Evolutionary conservation across 1,140 invertebrate genomes (phyloP), one percentile per base, ranked within the genome.

Genomic region (Ceratosolen fusciceps): DNA sequence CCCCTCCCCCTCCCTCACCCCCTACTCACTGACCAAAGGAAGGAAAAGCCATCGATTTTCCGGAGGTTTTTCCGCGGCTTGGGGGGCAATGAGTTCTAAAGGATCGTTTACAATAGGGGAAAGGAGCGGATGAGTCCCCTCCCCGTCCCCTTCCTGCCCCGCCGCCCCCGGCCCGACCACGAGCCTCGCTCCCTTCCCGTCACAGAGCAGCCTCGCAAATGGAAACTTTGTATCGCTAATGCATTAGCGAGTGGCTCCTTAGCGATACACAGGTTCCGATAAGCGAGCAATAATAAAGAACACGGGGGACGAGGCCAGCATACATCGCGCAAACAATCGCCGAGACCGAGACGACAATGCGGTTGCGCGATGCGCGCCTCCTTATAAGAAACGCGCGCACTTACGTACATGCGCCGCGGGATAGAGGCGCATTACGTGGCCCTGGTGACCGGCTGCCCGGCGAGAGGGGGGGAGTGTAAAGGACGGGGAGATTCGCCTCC

Each of bases 381-480:
- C 70, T 72, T 52, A 52, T 72, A 72, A 54, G 43, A 72, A 54
- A 21, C 19, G 43, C 43, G 67, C 24, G n/a, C 21, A 60, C 58
- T 60, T 19, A 52, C 67, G 37, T 67, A 67, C 62, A 2, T 37
- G 21, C 31, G 10, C 62, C 19, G 12, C 24, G 62, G 19, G 67
- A 49, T 49, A 39, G 39, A 24, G 8, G 19, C 7, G 26, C 47
- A 54, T 72, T 54, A 29, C 21, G n/a, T 29, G 12, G 34, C 10
- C 39, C n/a, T n/a, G n/a, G n/a, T n/a, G n/a, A n/a, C 43, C 16
- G 8, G 7, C 43, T 7, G 43, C 43, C 43, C 8, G 43, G 43
- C 43, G 43, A 16, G 43, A 16, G 43, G 43, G 43, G 43, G 8
- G 43, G 16, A 47, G 8, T 7, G 16, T 47, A 47, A 47, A 21